Conservation (phyloP, 1,140 invertebrate species). For the Zaprionus africanus region DNA sequence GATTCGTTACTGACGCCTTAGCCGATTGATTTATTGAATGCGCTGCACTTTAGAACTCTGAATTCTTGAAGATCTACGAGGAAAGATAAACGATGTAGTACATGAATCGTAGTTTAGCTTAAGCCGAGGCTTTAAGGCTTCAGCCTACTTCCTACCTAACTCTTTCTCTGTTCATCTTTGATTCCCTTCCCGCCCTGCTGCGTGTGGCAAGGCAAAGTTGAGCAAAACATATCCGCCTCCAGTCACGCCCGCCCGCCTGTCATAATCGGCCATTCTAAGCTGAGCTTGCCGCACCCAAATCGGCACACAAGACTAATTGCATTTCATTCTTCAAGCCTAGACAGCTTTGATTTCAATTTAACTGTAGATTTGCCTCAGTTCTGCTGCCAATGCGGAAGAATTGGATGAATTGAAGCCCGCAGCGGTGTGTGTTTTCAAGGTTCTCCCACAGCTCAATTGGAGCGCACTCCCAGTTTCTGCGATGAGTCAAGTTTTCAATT, state of each 20-base stretch:
- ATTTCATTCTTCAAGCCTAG: constrained; percentile 37
- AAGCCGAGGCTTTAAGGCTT: too few species aligned
- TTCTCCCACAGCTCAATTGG: constrained; percentile 34
- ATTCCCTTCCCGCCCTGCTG: not conserved
- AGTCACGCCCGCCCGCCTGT: constrained; percentile 2
- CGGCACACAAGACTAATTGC: constrained; percentile 28
- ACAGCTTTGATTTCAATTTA: constrained; percentile 12
- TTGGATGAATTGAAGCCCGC: constrained; percentile 24
- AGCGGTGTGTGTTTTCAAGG: constrained; percentile 19
- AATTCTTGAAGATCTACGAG: not conserved
- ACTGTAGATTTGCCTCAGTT: not conserved
- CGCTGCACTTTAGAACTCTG: not conserved
- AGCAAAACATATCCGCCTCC: not conserved
- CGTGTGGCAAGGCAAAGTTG: not conserved
- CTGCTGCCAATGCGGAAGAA: constrained; percentile 40
- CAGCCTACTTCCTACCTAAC: too few species aligned
- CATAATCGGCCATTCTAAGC: constrained; percentile 8
- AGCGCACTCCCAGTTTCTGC: constrained; percentile 29
- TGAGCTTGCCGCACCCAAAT: constrained; percentile 20
- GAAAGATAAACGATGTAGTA: not conserved
- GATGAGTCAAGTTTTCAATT: constrained; percentile 46
- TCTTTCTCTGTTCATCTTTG: not conserved
- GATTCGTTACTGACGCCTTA: not conserved
- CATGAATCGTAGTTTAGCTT: too few species aligned
- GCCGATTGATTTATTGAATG: not conserved